These are phyloP conservation scores for Suillia variegata DNA, from an alignment of 2,888 invertebrate genomes.

Conservation along the genomic window DNA sequence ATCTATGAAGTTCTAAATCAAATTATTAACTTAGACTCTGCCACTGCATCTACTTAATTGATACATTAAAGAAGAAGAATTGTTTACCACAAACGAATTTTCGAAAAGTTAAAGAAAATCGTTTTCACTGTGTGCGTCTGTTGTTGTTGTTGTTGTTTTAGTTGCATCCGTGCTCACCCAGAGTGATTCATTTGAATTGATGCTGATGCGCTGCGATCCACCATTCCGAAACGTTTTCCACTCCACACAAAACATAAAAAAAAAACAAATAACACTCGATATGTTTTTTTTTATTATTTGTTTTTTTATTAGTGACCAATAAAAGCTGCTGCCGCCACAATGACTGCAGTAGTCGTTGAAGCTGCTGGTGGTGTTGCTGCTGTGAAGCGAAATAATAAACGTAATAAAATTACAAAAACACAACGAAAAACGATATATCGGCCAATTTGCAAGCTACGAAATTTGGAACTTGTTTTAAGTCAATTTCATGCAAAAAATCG, in stretches of 20 bases:
- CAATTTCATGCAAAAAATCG: no score
- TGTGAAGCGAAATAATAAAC: neutral
- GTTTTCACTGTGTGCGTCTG: no score
- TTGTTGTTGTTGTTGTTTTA: slow-evolving; percentile 38
- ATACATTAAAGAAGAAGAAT: no score
- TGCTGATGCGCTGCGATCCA: no score
- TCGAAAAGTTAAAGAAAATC: no score
- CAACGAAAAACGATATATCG: neutral
- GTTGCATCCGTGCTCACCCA: slow-evolving; percentile 48
- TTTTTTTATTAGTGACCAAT: slow-evolving; percentile 4
- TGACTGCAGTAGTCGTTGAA: neutral
- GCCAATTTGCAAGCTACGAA: neutral
- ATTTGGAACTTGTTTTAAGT: no score
- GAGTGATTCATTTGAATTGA: neutral
- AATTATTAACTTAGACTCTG: no score
- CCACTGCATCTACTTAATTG: no score
- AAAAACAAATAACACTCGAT: slow-evolving; percentile 6
- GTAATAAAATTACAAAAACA: slow-evolving; percentile 4
- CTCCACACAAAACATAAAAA: neutral
- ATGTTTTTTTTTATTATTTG: no score
- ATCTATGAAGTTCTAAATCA: no score
- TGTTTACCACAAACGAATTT: no score
- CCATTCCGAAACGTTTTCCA: neutral
- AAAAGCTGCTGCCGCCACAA: neutral
- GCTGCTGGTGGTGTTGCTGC: neutral